phyloP scores from a whole-genome alignment of 2,797 vertebrate species.

The Halcyon smyrnensis region DNA sequence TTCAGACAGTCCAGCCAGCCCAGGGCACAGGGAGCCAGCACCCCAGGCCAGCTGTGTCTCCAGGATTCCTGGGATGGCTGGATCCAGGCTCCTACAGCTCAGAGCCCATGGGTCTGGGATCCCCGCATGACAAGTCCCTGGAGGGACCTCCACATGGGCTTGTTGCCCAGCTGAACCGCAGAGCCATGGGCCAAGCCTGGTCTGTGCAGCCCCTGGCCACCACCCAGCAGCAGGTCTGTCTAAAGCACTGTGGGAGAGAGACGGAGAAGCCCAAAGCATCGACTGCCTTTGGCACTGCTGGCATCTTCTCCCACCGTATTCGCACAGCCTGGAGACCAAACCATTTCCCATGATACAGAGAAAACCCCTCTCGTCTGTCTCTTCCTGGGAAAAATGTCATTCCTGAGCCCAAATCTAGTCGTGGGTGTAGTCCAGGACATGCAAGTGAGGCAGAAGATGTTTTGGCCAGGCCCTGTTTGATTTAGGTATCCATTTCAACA shows the following conservation, averaged over 20 bases:
- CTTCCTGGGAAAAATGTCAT: not conserved
- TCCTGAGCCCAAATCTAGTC: not conserved
- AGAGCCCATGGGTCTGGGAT: not conserved
- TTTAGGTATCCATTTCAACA: not conserved
- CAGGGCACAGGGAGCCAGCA: accelerated
- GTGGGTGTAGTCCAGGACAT: not conserved
- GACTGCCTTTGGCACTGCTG: not conserved
- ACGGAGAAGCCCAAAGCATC: not conserved
- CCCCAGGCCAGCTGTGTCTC: not conserved
- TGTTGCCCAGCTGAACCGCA: not conserved
- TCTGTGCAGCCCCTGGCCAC: accelerated
- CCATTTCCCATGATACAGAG: not conserved
- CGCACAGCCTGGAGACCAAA: not conserved
- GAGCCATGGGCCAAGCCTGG: not conserved
- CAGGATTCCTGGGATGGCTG: not conserved
- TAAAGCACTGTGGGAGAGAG: not conserved
- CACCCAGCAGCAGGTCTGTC: not conserved
- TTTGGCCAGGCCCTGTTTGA: not conserved
- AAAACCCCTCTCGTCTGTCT: not conserved
- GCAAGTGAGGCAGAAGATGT: accelerated
- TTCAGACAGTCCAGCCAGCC: not conserved
- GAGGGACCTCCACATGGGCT: not conserved
- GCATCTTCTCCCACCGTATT: not conserved
- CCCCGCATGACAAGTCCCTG: not conserved
- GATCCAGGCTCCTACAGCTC: not conserved